A percentile compares a stretch with the other conserved stretches of the same genome.
Conservation (phyloP, 2,888 invertebrate genomes). For the Ethmia dodecea region DNA sequence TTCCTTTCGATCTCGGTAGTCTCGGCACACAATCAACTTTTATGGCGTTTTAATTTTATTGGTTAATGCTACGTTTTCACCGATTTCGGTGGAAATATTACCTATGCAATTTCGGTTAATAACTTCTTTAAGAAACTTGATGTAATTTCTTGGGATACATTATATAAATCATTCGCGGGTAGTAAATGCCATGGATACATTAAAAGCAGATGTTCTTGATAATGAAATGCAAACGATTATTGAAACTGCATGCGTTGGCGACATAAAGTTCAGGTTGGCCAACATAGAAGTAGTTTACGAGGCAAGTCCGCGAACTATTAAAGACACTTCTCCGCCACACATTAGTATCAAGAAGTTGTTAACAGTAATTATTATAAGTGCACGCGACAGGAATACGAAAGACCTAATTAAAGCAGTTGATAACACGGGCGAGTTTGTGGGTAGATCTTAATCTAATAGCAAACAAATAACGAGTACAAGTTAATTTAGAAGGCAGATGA, state of each 20-base stretch:
- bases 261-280: slow-evolving; percentile 11
- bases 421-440: too few relatives aligned
- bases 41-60: slow-evolving; percentile 67
- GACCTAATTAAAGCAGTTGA: slow-evolving; percentile 19
- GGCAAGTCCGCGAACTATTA: slow-evolving; percentile 23
- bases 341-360: slow-evolving; percentile 31
- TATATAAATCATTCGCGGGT: slow-evolving; percentile 7
- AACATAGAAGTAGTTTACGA: slow-evolving; percentile 9
- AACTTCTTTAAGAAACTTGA: slow-evolving; percentile 5
- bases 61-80: slow-evolving; percentile 33
- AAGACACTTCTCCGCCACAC: slow-evolving; percentile 22
- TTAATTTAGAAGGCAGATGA: too few relatives aligned
- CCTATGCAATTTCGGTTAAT: slow-evolving; percentile 9
- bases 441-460: too few relatives aligned
- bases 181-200: slow-evolving; percentile 11
- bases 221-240: slow-evolving; percentile 19
- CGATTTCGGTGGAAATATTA: slow-evolving; percentile 1
- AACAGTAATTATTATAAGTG: slow-evolving; percentile 27
- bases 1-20: slow-evolving; percentile 39
- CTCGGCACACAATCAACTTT: slow-evolving; percentile 35
- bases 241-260: slow-evolving; percentile 11
- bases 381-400: slow-evolving; percentile 27
- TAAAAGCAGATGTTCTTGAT: slow-evolving; percentile 19
- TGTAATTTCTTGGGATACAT: neutral
- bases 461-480: too few relatives aligned